Conservation (phyloP, 2,888 invertebrate species). For the Ypsolopha sequella region DNA sequence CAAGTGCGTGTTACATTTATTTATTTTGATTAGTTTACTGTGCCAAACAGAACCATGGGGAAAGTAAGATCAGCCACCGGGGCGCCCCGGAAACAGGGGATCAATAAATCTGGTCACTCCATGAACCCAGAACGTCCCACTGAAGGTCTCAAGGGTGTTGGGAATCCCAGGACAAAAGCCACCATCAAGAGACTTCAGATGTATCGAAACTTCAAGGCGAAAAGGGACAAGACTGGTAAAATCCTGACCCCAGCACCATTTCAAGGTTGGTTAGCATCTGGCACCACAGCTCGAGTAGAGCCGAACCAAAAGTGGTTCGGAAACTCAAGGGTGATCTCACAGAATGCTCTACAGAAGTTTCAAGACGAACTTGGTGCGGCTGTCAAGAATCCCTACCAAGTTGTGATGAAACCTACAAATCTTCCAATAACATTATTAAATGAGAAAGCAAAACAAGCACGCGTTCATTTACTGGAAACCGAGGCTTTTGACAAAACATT, state of each 20-base stretch:
- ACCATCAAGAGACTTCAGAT: constrained; percentile 98
- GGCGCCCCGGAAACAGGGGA: constrained; percentile 84
- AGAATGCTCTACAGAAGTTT: constrained; percentile 88
- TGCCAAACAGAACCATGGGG: constrained; percentile 69
- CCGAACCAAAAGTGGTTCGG: constrained; percentile 99
- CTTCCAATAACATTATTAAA: constrained; percentile 94
- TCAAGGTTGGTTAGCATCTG: constrained; percentile 90
- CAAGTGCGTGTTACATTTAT: not conserved
- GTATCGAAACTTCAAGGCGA: constrained; percentile 98
- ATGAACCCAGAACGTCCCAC: constrained; percentile 93
- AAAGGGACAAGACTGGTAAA: constrained; percentile 89
- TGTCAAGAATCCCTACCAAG: constrained; percentile 96
- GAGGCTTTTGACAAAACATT: constrained; percentile 96
- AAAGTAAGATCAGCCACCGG: constrained; percentile 81
- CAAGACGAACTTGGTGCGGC: constrained; percentile 96
- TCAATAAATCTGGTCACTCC: constrained; percentile 90
- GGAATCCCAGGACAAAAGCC: constrained; percentile 86
- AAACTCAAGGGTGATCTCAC: constrained; percentile 96
- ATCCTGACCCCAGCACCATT: constrained; percentile 96
- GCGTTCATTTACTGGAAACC: constrained; percentile 95
- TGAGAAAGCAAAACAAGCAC: constrained; percentile 89
- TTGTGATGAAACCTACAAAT: constrained; percentile 96
- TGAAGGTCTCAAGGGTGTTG: constrained; percentile 86
- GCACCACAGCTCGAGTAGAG: constrained; percentile 94
- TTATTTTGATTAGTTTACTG: not conserved